Percentiles rank a stretch among this genome's conserved stretches.
phyloP scores from a whole-genome alignment of 2,797 vertebrate genomes.

The Pipistrellus nathusii region DNA sequence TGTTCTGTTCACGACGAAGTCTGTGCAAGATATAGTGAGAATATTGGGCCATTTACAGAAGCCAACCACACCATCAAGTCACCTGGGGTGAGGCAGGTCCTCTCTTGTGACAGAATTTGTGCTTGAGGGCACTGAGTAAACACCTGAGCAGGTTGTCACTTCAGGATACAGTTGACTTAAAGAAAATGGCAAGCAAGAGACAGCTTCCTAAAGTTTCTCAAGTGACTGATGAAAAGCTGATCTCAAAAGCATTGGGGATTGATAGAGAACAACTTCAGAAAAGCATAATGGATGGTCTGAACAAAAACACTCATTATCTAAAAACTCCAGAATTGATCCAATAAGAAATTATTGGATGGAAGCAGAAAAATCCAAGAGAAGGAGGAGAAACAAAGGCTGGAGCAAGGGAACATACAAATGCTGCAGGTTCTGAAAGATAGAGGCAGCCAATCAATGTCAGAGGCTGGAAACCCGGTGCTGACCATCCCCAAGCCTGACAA shows the following conservation, averaged over 20 bases:
- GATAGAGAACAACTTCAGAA: background rate
- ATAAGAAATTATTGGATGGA: background rate
- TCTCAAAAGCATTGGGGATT: background rate
- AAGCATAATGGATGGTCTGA: too few species aligned
- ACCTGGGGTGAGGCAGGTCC: fast-evolving
- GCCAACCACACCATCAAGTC: fast-evolving
- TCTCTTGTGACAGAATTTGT: fast-evolving
- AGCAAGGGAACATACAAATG: fast-evolving
- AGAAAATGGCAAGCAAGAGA: fast-evolving
- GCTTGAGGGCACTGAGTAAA: fast-evolving
- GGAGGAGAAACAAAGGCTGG: background rate
- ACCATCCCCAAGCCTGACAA: background rate
- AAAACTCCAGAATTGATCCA: background rate
- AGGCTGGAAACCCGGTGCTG: too few species aligned
- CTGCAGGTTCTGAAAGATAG: too few species aligned
- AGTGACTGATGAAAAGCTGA: background rate
- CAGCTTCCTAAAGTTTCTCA: background rate
- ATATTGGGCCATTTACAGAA: background rate
- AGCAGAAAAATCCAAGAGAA: background rate
- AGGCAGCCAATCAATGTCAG: fast-evolving
- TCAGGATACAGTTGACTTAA: fast-evolving
- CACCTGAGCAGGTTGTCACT: fast-evolving
- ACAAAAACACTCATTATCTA: background rate
- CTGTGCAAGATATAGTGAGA: background rate
- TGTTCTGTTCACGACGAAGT: fast-evolving